Evolutionary conservation across 2,113 vertebrate species (phyloP), one percentile per base, ranked within the genome.

Genomic region (Burhinus bistriatus): DNA sequence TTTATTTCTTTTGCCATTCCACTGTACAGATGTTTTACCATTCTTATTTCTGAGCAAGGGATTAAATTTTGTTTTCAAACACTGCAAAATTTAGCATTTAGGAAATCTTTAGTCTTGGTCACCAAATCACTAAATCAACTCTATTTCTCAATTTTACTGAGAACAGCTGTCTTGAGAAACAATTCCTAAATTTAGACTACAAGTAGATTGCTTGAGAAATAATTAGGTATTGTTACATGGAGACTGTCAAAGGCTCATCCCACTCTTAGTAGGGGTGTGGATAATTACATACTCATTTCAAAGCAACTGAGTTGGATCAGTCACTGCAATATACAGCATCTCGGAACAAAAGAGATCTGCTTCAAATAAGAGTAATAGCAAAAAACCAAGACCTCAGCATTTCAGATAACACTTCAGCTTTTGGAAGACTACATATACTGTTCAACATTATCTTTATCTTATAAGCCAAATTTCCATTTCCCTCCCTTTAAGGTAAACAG

Each of bases 211-310:
- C 84, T 84, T 90, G 86, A 94, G 77, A 95, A 98, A 96, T 96
- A 96, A 97, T 93, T 93, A 87, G 51, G 18, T 49, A 83, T 85
- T 95, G 75, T 95, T 97, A 68, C 49, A 62, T 58, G 17, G 34
- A 2, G 47, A 9, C 30, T 95, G 79, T 83, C 96, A 94, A 90
- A 95, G 57, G 36, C 70, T 94, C 49, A 92, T 77, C 73, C 69
- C 21, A 66, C 72, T 95, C 55, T 59, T 58, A 75, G 52, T 57
- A 97, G 26, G 44, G 45, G 36, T 42, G 42, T 93, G 87, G 87
- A 66, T 96, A 96, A 97, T 98, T 97, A 95, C 47, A 59, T 79
- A 69, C 52, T 88, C 23, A 36, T 92, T 93, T 87, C 52, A 94
- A 91, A 93, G 42, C 86, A 82, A 89, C 65, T 45, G 23, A 84